Evolutionary conservation across 2,888 invertebrate genomes (phyloP), one percentile per base, ranked within the genome.

Genomic region (Oscheius myriophilus): DNA sequence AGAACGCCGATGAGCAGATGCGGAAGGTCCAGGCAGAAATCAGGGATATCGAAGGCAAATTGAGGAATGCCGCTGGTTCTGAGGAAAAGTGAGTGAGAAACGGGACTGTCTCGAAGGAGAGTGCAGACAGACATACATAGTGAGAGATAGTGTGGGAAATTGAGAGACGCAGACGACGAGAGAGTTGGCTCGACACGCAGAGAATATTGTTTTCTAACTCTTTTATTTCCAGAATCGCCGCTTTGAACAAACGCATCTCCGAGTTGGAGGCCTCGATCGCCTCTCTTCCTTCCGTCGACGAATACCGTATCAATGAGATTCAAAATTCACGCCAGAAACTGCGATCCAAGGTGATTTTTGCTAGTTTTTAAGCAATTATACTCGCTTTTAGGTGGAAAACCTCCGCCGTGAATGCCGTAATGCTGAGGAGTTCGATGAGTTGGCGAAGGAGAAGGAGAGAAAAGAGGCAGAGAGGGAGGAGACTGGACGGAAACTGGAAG

Each of bases 401-500:
- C 58, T 76, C 3, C 67, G 68, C 2, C 59, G 52, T n/a, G 45
- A 61, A 14, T 72, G 68, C 11, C 7, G 39, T 7, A 59, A 61
- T 21, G 70, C 69, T 3, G 73, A 70, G 41, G 59, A 57, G 26
- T 64, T 61, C 45, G 67, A 69, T 0, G 69, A 72, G 14, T 21
- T 39, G 14, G 72, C 69, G n/a, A 73, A 69, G 42, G 72, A 73
- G n/a, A 58, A 45, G 23, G 57, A 43, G 12, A 58, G 33, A 6
- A 42, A 65, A 14, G 57, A 45, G 16, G 26, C 62, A 45, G 57
- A 65, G 6, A n/a, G 66, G 12, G 21, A 42, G 9, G 46, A 23
- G 12, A n/a, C 33, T 1, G 16, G 39, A 16, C 57, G 46, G 45
- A 69, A 72, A 26, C 41, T 70, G 1, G 39, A 49, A 1, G 62